Conservation (phyloP, 2,113 vertebrate genomes). For the Phaethon lepturus region DNA sequence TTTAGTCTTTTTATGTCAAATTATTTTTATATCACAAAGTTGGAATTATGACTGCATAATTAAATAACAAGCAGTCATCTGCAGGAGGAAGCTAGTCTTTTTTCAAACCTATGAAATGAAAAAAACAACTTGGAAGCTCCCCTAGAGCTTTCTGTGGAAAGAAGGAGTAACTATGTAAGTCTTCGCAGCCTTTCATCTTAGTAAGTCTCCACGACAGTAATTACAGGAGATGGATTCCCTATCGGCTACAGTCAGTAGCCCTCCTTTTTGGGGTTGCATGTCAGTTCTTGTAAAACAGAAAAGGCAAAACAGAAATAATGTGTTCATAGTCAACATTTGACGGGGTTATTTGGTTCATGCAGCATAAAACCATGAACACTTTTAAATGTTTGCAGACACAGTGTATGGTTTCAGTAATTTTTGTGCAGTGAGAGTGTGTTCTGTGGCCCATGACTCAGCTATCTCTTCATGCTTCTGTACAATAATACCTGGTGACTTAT, state of each 20-base stretch:
- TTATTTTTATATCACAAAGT: not conserved
- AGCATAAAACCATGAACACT: not conserved
- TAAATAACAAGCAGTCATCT: not conserved
- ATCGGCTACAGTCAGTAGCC: not conserved
- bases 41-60: not conserved
- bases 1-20: not conserved
- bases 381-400: not conserved
- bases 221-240: not conserved
- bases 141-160: not conserved
- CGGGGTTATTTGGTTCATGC: not conserved
- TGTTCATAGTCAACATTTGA: not conserved
- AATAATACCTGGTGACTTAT: not conserved
- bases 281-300: not conserved
- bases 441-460: not conserved
- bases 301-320: not conserved
- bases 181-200: not conserved
- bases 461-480: not conserved
- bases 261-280: not conserved
- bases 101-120: not conserved
- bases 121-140: not conserved
- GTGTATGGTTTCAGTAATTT: not conserved
- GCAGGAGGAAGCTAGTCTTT: not conserved
- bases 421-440: not conserved
- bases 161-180: not conserved
- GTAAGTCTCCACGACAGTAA: not conserved